phyloP scores from a whole-genome alignment of 2,797 vertebrate species.

The Microhierax caerulescens region DNA sequence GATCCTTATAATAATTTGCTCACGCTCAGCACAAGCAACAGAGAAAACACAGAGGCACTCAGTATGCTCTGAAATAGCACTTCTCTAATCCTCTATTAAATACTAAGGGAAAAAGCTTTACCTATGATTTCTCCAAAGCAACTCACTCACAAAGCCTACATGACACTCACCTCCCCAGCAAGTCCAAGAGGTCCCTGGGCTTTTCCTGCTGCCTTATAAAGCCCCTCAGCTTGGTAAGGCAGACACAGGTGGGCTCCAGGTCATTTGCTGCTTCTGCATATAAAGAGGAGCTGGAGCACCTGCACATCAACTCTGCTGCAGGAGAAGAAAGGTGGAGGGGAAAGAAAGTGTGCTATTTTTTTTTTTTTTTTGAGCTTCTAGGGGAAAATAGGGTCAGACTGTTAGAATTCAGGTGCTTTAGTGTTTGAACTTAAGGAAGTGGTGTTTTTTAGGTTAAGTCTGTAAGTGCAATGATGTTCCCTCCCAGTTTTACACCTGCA shows the following conservation, averaged over 20 bases:
- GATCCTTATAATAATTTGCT: accelerated
- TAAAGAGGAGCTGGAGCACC: neutral
- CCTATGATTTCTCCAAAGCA: accelerated
- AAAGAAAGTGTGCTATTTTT: accelerated
- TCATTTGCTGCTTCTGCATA: neutral
- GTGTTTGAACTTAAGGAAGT: neutral
- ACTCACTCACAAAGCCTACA: accelerated
- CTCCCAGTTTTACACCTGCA: accelerated
- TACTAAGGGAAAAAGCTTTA: accelerated
- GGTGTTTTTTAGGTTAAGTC: neutral
- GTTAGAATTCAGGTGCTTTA: neutral
- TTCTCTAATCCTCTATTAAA: accelerated
- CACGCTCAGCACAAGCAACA: accelerated
- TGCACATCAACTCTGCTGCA: neutral
- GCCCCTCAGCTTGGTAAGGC: neutral
- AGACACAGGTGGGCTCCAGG: neutral
- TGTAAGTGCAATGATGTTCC: accelerated
- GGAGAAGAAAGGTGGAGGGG: accelerated
- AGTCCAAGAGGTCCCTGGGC: accelerated
- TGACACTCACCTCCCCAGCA: accelerated
- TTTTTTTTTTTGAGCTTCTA: accelerated
- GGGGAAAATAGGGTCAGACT: neutral
- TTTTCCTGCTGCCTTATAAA: neutral
- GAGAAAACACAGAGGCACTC: accelerated
- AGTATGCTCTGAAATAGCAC: accelerated